These are phyloP conservation scores for Ophioninae sp. DNA, from an alignment of 2,888 invertebrate species.

Conservation along the genomic window DNA sequence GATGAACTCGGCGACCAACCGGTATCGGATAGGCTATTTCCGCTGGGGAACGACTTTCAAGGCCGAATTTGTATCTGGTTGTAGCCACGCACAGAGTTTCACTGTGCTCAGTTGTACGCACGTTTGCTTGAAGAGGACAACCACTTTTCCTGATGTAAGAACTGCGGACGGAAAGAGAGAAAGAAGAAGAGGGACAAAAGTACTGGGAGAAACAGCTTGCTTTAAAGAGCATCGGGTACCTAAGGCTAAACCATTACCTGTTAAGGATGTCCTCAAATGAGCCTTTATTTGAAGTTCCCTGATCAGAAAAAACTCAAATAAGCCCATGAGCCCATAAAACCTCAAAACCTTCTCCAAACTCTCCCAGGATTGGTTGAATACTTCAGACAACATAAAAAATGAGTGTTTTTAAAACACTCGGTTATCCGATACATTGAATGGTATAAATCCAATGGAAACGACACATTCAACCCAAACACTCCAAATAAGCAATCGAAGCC, in stretches of 20 bases:
- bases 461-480: too few species aligned
- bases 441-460: background rate
- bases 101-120: background rate
- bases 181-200: constrained; percentile 1
- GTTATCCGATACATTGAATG: background rate
- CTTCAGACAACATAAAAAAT: background rate
- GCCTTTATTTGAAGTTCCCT: too few species aligned
- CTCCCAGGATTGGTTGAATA: background rate
- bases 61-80: constrained; percentile 55
- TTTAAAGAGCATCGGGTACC: constrained; percentile 30
- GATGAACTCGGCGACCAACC: constrained; percentile 23
- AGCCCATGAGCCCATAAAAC: too few species aligned
- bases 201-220: background rate
- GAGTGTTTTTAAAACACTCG: background rate
- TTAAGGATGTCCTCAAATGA: too few species aligned
- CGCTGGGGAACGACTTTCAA: constrained; percentile 65
- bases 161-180: constrained; percentile 1
- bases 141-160: constrained; percentile 21
- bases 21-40: constrained; percentile 72
- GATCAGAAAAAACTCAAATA: too few species aligned
- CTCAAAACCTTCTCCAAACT: background rate
- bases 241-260: constrained; percentile 26
- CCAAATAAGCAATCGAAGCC: too few species aligned
- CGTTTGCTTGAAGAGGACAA: constrained; percentile 29
- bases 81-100: constrained; percentile 3